phyloP scores from a whole-genome alignment of 2,888 invertebrate species.

The Tyria jacobaeae region DNA sequence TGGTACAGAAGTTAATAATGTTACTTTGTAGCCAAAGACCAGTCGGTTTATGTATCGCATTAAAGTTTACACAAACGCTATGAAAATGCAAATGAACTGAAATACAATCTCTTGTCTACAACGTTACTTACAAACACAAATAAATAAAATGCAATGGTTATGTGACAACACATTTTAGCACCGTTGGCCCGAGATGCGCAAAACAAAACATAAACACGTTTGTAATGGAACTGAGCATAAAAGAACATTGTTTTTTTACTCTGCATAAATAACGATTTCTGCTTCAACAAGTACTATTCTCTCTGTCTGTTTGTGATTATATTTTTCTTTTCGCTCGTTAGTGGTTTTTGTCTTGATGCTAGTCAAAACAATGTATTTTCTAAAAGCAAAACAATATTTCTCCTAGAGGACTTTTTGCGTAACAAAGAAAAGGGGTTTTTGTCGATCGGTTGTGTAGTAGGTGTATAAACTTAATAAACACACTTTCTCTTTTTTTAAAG shows the following conservation, averaged over 20 bases:
- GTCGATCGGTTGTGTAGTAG: no score
- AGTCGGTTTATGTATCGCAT: neutral
- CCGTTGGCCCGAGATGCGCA: neutral
- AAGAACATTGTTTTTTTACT: neutral
- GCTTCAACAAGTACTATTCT: neutral
- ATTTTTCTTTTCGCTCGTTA: neutral
- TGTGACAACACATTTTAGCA: conserved; percentile 6
- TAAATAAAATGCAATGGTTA: conserved; percentile 12
- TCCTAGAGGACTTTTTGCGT: no score
- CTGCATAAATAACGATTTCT: neutral
- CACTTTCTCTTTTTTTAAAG: no score
- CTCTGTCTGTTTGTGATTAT: neutral
- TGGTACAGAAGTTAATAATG: no score
- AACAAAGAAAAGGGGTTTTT: no score
- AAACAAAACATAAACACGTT: conserved; percentile 17
- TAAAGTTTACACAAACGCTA: neutral
- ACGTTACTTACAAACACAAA: conserved; percentile 5
- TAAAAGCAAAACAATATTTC: no score
- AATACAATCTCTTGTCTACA: neutral
- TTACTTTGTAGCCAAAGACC: neutral
- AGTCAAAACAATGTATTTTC: no score
- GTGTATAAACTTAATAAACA: no score
- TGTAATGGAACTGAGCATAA: neutral
- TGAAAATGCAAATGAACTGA: neutral
- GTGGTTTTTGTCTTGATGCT: neutral